Evolutionary conservation across 2,888 invertebrate species (phyloP).

Genomic region (Rotaria magnacalcarata): DNA sequence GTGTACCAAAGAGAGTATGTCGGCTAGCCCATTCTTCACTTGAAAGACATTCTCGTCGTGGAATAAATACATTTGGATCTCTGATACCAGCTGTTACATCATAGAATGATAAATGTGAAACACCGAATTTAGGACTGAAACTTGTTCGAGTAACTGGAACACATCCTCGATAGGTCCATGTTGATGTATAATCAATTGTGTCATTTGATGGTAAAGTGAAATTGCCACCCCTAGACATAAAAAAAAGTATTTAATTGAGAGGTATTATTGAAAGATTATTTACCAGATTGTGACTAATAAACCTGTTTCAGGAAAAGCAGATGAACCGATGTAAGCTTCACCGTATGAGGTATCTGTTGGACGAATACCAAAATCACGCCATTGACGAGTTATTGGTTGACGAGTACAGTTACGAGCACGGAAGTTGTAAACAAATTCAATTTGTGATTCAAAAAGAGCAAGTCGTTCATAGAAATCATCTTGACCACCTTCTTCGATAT

Average conservation of each 20-base stretch:
- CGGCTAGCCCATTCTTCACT: not conserved
- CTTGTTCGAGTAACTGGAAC: slow-evolving; percentile 31
- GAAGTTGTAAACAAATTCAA: slow-evolving; percentile 43
- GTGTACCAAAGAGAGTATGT: not conserved
- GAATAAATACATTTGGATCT: slow-evolving; percentile 46
- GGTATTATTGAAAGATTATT: not conserved
- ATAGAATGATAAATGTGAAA: slow-evolving; percentile 36
- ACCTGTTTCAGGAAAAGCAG: slow-evolving; percentile 26
- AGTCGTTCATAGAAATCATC: slow-evolving; percentile 41
- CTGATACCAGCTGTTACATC: slow-evolving; percentile 43
- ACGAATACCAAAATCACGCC: slow-evolving; percentile 46
- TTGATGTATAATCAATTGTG: slow-evolving; percentile 39
- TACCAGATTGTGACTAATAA: slow-evolving; percentile 42
- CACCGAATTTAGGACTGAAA: not conserved
- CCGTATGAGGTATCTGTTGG: slow-evolving; percentile 38
- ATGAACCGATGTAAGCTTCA: slow-evolving; percentile 45
- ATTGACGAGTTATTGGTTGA: slow-evolving; percentile 37
- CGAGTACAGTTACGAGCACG: slow-evolving; percentile 36
- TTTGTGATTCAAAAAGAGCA: slow-evolving; percentile 25
- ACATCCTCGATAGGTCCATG: slow-evolving; percentile 44
- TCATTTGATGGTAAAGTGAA: slow-evolving; percentile 34
- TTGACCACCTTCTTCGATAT: slow-evolving; percentile 34
- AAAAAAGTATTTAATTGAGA: not conserved
- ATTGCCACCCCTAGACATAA: not conserved
- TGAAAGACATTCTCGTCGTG: slow-evolving; percentile 30